A percentile compares a stretch with the other conserved stretches of the same genome.
Conservation (phyloP, 2,888 invertebrate genomes). For the Leptopilina drosophilae region DNA sequence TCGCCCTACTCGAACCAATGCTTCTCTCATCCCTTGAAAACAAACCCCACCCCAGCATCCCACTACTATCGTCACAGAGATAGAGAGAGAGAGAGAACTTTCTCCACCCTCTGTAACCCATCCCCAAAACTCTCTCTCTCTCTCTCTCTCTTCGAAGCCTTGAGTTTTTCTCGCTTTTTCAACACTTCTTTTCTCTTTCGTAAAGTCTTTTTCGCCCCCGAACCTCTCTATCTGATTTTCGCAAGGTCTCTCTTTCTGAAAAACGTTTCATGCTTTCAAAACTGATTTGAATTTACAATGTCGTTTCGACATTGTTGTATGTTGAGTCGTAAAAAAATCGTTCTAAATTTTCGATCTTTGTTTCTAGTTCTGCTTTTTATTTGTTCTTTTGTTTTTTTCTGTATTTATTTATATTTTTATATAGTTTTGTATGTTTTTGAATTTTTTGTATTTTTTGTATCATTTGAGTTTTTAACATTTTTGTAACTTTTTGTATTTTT, state of each 20-base stretch:
- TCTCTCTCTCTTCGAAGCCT: conserved; percentile 41
- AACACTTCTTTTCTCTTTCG: conserved; percentile 41
- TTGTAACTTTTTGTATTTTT: too few relatives aligned
- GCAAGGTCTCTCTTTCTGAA: conserved; percentile 1
- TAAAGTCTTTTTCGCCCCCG: conserved; percentile 32
- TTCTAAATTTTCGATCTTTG: neutral
- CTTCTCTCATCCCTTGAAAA: conserved; percentile 51
- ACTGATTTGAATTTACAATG: conserved; percentile 23
- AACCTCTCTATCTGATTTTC: conserved; percentile 43
- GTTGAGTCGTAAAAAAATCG: neutral
- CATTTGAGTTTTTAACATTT: too few relatives aligned
- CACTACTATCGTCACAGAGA: conserved; percentile 46
- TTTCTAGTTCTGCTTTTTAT: too few relatives aligned
- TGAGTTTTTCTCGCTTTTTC: conserved; percentile 53
- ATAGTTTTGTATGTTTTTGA: too few relatives aligned
- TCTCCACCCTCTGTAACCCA: neutral
- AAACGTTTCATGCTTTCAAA: conserved; percentile 18
- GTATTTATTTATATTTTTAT: too few relatives aligned
- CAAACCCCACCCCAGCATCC: conserved; percentile 31
- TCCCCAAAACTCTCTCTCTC: conserved; percentile 43
- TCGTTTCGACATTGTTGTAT: neutral
- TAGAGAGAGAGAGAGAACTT: too few relatives aligned
- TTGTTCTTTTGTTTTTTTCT: too few relatives aligned
- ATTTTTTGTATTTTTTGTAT: too few relatives aligned
- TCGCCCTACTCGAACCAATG: conserved; percentile 44